phyloP scores from a whole-genome alignment of 2,797 vertebrate species.

The Carapus acus region DNA sequence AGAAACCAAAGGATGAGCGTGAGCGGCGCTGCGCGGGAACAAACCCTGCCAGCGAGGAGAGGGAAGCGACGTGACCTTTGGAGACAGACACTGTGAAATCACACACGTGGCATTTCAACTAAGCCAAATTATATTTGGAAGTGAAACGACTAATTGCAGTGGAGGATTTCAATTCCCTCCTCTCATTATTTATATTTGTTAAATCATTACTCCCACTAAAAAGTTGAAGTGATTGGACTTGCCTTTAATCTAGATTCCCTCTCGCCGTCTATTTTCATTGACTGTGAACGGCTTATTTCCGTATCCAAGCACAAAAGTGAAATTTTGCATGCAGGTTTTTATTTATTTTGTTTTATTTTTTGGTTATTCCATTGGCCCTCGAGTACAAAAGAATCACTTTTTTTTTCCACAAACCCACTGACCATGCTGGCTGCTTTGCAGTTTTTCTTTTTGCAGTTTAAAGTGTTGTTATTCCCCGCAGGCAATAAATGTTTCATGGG shows the following conservation, averaged over 20 bases:
- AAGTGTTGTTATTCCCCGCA: slow-evolving; percentile 47
- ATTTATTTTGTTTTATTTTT: too few relatives aligned
- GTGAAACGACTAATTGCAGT: slow-evolving; percentile 69
- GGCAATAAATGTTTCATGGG: slow-evolving; percentile 63
- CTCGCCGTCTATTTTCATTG: neutral
- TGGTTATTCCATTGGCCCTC: slow-evolving; percentile 10
- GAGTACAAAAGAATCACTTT: slow-evolving; percentile 23
- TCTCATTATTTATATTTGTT: slow-evolving; percentile 70
- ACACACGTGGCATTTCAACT: slow-evolving; percentile 58
- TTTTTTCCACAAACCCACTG: slow-evolving; percentile 32
- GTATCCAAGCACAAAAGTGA: slow-evolving; percentile 1
- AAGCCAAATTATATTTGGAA: slow-evolving; percentile 66
- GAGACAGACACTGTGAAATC: slow-evolving; percentile 55
- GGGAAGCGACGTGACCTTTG: slow-evolving; percentile 56
- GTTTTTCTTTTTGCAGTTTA: slow-evolving; percentile 34
- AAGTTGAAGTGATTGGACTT: slow-evolving; percentile 51
- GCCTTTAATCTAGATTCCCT: slow-evolving; percentile 1
- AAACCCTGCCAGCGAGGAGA: slow-evolving; percentile 15
- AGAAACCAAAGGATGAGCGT: neutral
- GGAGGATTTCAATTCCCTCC: slow-evolving; percentile 64
- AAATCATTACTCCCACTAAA: slow-evolving; percentile 53
- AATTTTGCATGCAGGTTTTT: slow-evolving; percentile 27
- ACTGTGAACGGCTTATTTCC: neutral
- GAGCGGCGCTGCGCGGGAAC: slow-evolving; percentile 11
- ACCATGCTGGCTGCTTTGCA: slow-evolving; percentile 41